phyloP scores from a whole-genome alignment of 2,113 vertebrate species.

The Herpailurus yagouaroundi region DNA sequence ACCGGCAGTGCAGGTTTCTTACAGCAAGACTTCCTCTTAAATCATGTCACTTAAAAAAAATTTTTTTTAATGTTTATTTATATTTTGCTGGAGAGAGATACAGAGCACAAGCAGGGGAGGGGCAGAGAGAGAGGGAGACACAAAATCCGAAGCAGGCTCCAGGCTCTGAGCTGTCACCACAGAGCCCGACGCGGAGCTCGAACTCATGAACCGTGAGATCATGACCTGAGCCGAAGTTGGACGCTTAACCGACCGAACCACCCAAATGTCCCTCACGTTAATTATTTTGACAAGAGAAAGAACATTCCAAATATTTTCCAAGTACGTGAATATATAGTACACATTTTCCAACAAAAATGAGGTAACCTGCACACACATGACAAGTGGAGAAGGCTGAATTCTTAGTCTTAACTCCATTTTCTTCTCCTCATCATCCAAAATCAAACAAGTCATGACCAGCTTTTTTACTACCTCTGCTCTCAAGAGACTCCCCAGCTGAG shows the following conservation, averaged over 20 bases:
- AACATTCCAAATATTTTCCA: background rate
- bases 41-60: too few species aligned
- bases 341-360: conserved; percentile 18
- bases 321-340: background rate
- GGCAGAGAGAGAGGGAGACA: too few species aligned
- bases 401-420: background rate
- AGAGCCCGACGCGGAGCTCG: too few species aligned
- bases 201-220: too few species aligned
- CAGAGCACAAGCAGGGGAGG: too few species aligned
- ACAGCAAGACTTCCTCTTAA: background rate
- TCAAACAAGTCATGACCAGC: background rate
- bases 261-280: too few species aligned
- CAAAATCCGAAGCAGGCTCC: too few species aligned
- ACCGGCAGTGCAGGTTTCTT: background rate
- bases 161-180: too few species aligned
- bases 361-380: background rate
- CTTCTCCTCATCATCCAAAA: background rate
- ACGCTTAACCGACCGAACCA: too few species aligned
- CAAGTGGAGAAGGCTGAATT: background rate
- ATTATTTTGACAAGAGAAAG: background rate
- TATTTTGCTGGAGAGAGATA: too few species aligned
- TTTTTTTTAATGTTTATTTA: too few species aligned
- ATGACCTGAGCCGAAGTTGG: too few species aligned
- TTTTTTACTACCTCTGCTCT: background rate
- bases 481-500: background rate